Evolutionary conservation across 2,113 vertebrate genomes (phyloP).

Genomic region (Nothobranchius furzeri): DNA sequence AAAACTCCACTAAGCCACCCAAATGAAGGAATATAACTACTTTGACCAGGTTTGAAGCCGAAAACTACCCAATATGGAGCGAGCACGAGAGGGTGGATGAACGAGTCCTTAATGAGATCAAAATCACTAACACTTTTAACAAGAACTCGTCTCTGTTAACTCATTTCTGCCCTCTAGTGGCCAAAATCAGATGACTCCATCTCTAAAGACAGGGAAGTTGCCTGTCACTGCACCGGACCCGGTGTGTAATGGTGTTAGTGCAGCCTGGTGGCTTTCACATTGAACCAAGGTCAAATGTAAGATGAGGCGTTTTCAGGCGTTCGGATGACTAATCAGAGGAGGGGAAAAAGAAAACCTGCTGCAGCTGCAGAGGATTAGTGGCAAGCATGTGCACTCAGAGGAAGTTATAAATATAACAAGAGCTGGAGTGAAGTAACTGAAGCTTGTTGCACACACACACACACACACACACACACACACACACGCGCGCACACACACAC

Average conservation of each 20-base stretch:
- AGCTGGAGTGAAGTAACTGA: conserved; percentile 63
- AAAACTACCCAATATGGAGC: background rate
- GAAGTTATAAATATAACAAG: conserved; percentile 64
- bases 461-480: conserved; percentile 7
- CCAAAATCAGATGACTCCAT: background rate
- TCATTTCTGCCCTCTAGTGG: conserved; percentile 51
- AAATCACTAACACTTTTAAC: background rate
- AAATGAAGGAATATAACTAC: too few species aligned
- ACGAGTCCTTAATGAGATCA: background rate
- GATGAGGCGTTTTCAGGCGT: conserved; percentile 50
- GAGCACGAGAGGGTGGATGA: background rate
- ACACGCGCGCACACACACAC: too few species aligned
- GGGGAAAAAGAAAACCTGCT: conserved; percentile 26
- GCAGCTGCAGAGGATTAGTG: conserved; percentile 43
- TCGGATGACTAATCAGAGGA: conserved; percentile 34
- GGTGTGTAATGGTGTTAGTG: conserved; percentile 26
- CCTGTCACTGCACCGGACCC: conserved; percentile 29
- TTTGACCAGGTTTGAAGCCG: background rate
- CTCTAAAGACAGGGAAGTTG: conserved; percentile 17
- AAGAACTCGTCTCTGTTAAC: background rate
- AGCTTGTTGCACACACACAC: conserved; percentile 62
- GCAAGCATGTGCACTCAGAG: conserved; percentile 43
- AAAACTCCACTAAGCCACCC: background rate
- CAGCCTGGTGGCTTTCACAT: conserved; percentile 54
- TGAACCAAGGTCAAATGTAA: conserved; percentile 66